Evolutionary conservation across 2,797 vertebrate genomes (phyloP), one percentile per base, ranked within the genome.

Genomic region (Anas acuta): DNA sequence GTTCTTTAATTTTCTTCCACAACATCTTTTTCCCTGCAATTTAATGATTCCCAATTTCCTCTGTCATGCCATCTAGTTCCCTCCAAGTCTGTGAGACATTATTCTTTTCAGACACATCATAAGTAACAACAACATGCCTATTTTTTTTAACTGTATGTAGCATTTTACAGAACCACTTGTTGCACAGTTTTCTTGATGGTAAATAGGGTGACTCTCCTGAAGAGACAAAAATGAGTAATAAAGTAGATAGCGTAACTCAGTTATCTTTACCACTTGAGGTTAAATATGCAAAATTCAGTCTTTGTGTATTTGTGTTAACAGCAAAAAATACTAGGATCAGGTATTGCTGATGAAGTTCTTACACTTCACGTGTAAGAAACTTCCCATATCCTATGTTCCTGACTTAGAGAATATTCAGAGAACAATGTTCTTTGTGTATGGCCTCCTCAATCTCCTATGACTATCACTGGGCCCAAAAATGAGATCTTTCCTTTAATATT

Each of bases 41-140:
- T 94, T 95, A 96, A 94, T 75, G 92, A 87, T 66, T 93, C 82
- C 54, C 65, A 69, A 35, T 87, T 93, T 94, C 75, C 73, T 95
- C 92, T 94, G 75, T 94, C 30, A 2, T 66, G 80, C 87, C 89
- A 95, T 92, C 92, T 96, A 93, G 37, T 81, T 93, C 45, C 4
- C 33, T 93, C 65, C 18, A 7, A 32, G 21, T 65, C 87, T 83
- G 39, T 61, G 77, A 93, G 85, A 74, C 33, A 70, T 78, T 67
- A 23, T 89, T 93, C 32, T 62, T 85, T 92, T 85, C 84, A 95
- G 66, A 83, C 35, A 74, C 78, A 60, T 67, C 25, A 41, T 67
- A 80, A 67, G 57, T 51, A 91, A 58, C 35, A 77, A 37, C 58
- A 87, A 20, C 41, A 13, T 39, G 32, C 33, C 18, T 85, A 20